Evolutionary conservation across 2,888 invertebrate genomes (phyloP).

Genomic region (Phyllotreta cruciferae): DNA sequence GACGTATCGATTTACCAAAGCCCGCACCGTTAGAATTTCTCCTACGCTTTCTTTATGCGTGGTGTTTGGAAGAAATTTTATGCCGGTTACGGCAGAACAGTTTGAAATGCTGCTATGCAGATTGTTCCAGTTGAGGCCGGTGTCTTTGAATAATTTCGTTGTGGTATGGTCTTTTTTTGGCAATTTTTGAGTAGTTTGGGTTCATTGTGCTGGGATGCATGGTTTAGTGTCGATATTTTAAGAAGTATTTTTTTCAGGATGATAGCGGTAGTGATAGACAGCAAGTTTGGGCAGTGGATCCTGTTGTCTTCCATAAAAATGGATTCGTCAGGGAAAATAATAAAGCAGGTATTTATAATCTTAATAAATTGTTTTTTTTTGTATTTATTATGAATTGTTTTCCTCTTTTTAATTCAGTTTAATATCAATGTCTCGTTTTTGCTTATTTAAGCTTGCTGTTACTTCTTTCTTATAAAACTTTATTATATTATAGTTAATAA

Average conservation of each 20-base stretch:
- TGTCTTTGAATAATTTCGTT: constrained; percentile 54
- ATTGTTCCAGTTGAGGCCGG: constrained; percentile 57
- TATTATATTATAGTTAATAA: no score
- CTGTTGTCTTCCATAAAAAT: constrained; percentile 48
- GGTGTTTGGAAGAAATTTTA: constrained; percentile 29
- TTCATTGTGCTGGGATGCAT: neutral
- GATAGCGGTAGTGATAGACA: constrained; percentile 47
- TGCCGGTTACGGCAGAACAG: constrained; percentile 25
- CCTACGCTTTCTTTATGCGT: constrained; percentile 23
- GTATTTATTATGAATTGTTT: no score
- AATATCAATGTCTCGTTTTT: no score
- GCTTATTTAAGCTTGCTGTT: no score
- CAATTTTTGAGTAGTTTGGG: constrained; percentile 6
- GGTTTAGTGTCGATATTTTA: constrained; percentile 25
- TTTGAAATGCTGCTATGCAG: constrained; percentile 59
- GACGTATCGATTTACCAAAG: constrained; percentile 44
- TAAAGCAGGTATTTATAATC: constrained; percentile 44
- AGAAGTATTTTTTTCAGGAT: constrained; percentile 48
- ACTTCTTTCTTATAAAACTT: no score
- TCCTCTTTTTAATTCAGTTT: no score
- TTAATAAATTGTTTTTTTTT: neutral
- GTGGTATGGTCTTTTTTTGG: constrained; percentile 48
- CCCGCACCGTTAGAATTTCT: constrained; percentile 23
- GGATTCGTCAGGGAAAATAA: constrained; percentile 41
- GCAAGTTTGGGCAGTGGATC: constrained; percentile 54